Evolutionary conservation across 1,140 invertebrate genomes (phyloP), one percentile per base, ranked within the genome.

Genomic region (Chlorops oryzae): DNA sequence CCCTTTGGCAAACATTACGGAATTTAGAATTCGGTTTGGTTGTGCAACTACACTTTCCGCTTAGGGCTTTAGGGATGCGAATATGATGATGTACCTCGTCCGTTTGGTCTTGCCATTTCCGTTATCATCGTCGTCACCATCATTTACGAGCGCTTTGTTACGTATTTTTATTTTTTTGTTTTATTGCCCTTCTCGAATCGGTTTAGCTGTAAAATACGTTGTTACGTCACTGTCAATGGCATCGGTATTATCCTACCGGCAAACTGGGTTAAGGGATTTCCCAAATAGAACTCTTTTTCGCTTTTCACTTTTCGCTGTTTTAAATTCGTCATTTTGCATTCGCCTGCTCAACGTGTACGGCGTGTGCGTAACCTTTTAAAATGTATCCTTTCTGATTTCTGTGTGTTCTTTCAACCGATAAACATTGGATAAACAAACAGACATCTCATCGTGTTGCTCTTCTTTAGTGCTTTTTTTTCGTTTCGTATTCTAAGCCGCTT

Each of bases 371-470:
- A 23, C 35, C 46, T 25, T 3, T 18, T 21, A 5, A 3, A 17
- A 13, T 34, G 9, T 47, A 22, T 42, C 20, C 9, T 15, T 18
- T 46, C 10, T 55, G 52, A 51, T 62, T 58, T 56, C 57, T 67
- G 62, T 67, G 62, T 69, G 60, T 62, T 59, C 63, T 66, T 61
- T 63, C 62, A 69, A 69, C 65, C 65, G 63, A 64, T 65, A 59
- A 69, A 69, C 65, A 69, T 64, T 65, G 65, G 65, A 69, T 69
- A 69, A 69, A 69, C 65, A 69, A 69, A 69, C 59, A 69, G 65
- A 55, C 54, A n/a, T n/a, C n/a, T n/a, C n/a, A n/a, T n/a, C n/a
- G n/a, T n/a, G n/a, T n/a, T n/a, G n/a, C n/a, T n/a, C n/a, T n/a
- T n/a, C n/a, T n/a, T n/a, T n/a, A n/a, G n/a, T n/a, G n/a, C n/a